Evolutionary conservation across 64 coral and sea anemone species (phyloP), one percentile per base, ranked within the genome.

Genomic region (Orbicella faveolata): DNA sequence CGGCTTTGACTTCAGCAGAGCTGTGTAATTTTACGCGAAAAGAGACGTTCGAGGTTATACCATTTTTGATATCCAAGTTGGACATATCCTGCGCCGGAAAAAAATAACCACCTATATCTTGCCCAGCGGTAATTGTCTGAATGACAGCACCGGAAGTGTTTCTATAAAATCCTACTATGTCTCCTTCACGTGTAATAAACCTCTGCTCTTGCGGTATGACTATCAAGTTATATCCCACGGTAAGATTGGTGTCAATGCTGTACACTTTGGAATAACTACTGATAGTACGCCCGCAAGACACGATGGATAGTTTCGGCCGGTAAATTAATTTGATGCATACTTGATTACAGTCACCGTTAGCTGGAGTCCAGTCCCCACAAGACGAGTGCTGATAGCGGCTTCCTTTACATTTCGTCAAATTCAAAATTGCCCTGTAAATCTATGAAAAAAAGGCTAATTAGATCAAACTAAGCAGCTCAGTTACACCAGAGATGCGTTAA

Each of bases 161-260:
- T 37, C 69, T 75, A 0, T 74, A 23, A 61, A 81, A 91, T 44
- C 80, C 89, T 8, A 85, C 34, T 18, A 84, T 62, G 57, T 91
- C 89, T 30, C 89, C 89, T 64, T 59, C 57, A 7, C 12, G 8
- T 12, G 72, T 53, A 44, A 14, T 76, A 75, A 83, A 75, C 59
- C 59, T 76, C 51, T 76, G 39, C 52, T 73, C 41, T 37, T 75
- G 12, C 16, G 89, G 89, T 57, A 91, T 52, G 2, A 52, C 19
- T 20, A 91, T 84, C 34, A 91, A 91, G 73, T 91, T 91, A 30
- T 91, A 84, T 9, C 89, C 89, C 9, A 63, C 57, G 0, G 79
- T 84, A 41, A 91, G 80, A 62, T 74, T 48, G 20, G 83, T 73
- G 12, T 91, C 57, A 21, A 85, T 6, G 6, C 68, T 52, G 63